Evolutionary conservation across 2,113 vertebrate species (phyloP), one percentile per base, ranked within the genome.

Genomic region (Ictalurus furcatus): DNA sequence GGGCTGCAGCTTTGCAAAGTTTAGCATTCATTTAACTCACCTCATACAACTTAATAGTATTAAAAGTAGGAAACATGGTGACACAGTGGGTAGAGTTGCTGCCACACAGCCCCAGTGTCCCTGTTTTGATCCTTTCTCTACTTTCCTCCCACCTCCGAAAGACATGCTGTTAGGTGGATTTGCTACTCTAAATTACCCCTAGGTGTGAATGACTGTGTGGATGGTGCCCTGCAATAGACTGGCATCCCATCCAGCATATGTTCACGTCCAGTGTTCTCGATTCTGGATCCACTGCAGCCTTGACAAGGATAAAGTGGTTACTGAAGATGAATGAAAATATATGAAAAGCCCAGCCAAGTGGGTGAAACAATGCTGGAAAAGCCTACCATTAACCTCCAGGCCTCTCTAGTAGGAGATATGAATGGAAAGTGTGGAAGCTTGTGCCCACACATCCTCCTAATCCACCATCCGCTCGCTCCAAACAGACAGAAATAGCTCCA

Each of bases 341-440:
- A 56, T 81, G 16, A 81, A 81, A 81, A 30, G 28, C 30, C 2
- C n/a, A 9, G 48, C 16, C 78, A 83, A 48, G 79, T 87, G 56
- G 40, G 63, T 87, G 30, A 82, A 90, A 44, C 19, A 79, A 28
- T 37, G 73, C 61, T 86, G 40, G 73, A 8, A 83, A 76, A 67
- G 79, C 8, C 85, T 84, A 12, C 25, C 34, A 58, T 87, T 78
- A 79, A 91, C 88, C 40, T 80, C 73, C 56, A 59, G 52, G 28
- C n/a, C 19, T 58, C 19, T 85, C 8, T 78, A 81, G 63, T 56
- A 89, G 61, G 44, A 79, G 44, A 73, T 56, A 61, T 78, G 94
- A 95, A 95, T 95, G 95, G 92, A 80, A 88, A 90, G 87, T 89
- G 81, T 90, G 48, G 48, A 52, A 52, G 88, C 87, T n/a, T 73